Evolutionary conservation across 2,113 vertebrate species (phyloP).

Genomic region (Falcunculus frontatus): DNA sequence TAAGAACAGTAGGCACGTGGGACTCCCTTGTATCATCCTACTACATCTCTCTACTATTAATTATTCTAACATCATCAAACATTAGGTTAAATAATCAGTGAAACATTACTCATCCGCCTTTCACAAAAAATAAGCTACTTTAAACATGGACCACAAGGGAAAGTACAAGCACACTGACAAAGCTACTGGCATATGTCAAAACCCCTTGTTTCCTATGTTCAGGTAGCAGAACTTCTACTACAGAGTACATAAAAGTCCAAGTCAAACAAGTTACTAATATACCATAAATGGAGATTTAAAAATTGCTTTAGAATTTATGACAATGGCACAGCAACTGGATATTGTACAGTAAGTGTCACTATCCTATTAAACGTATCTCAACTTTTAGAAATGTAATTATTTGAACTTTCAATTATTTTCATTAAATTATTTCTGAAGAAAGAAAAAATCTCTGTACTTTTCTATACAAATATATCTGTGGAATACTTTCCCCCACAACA

Average conservation of each 20-base stretch:
- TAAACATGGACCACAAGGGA: not conserved
- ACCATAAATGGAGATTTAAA: not conserved
- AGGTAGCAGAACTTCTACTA: not conserved
- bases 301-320: not conserved
- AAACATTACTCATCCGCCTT: not conserved
- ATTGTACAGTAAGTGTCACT: not conserved
- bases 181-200: not conserved
- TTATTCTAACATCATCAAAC: not conserved
- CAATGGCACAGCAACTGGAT: not conserved
- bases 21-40: not conserved
- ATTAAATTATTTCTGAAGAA: not conserved
- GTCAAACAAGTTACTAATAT: not conserved
- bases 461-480: not conserved
- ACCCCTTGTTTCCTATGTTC: not conserved
- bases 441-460: not conserved
- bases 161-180: not conserved
- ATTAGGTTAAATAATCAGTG: not conserved
- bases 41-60: not conserved
- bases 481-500: not conserved
- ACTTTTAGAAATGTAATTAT: not conserved
- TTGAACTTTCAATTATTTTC: not conserved
- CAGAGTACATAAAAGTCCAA: not conserved
- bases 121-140: not conserved
- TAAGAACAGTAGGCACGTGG: accelerated
- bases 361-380: not conserved